Evolutionary conservation across 2,797 vertebrate species (phyloP).

Genomic region (Loriculus beryllinus): DNA sequence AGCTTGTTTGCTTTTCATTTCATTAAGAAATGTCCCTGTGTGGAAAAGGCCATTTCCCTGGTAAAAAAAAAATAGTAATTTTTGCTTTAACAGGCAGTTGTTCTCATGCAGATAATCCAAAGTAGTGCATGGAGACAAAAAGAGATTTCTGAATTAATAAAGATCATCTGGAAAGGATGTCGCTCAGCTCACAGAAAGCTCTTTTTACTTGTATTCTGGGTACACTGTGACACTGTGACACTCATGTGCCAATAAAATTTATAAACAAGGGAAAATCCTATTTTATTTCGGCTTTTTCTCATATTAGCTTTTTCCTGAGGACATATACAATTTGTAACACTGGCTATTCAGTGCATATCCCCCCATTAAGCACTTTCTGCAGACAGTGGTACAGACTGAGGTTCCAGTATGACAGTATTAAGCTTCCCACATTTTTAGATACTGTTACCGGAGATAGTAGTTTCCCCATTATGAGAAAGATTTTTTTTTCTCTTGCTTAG

Average conservation of each 20-base stretch:
- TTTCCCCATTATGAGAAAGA: background rate
- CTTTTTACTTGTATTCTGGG: background rate
- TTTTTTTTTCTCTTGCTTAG: background rate
- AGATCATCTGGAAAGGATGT: background rate
- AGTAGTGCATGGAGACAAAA: background rate
- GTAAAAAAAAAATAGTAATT: background rate
- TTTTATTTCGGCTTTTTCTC: background rate
- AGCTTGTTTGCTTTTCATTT: background rate
- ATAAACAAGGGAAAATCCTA: background rate
- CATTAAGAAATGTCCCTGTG: background rate
- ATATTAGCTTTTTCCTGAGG: rapidly evolving
- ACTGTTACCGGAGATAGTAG: background rate
- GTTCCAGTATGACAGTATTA: background rate
- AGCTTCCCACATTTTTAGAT: background rate
- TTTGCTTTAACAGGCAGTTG: background rate
- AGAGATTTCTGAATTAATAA: background rate
- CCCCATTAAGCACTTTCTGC: background rate
- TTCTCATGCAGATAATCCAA: background rate
- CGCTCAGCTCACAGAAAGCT: background rate
- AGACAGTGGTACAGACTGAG: background rate
- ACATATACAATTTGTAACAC: background rate
- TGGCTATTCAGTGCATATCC: background rate
- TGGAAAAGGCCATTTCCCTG: background rate
- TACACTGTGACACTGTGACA: background rate
- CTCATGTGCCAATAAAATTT: background rate